Evolutionary conservation across 2,113 vertebrate genomes (phyloP).

Genomic region (Leptodactylus fuscus): DNA sequence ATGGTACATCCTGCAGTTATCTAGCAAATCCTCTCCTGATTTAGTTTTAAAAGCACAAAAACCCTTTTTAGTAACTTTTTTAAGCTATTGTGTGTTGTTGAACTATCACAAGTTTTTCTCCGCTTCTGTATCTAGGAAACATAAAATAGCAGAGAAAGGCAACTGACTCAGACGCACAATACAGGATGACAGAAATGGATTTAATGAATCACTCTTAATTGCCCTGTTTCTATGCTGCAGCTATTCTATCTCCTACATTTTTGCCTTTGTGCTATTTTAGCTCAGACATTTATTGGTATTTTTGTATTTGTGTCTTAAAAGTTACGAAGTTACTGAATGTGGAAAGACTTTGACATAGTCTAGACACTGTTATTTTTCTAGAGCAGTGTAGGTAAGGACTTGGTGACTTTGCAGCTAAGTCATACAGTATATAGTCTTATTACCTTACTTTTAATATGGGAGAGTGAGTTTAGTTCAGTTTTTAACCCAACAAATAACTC

Average conservation of each 20-base stretch:
- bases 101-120: background rate
- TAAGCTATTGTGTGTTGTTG: background rate
- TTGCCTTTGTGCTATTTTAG: background rate
- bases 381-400: too few relatives aligned
- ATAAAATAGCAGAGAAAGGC: conserved; percentile 18
- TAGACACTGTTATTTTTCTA: background rate
- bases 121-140: conserved; percentile 10
- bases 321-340: background rate
- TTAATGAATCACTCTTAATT: conserved; percentile 35
- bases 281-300: background rate
- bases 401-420: too few relatives aligned
- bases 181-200: background rate
- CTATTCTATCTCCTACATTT: background rate
- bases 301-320: background rate
- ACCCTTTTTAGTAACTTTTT: background rate
- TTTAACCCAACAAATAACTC: too few relatives aligned
- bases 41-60: background rate
- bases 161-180: background rate
- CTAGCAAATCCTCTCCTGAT: background rate
- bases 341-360: background rate
- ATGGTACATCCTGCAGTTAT: background rate
- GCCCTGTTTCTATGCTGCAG: conserved; percentile 10
- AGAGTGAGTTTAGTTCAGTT: too few relatives aligned
- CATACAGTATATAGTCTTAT: background rate
- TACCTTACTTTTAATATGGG: background rate